These are phyloP conservation scores for Diaphora mendica DNA, from an alignment of 2,888 invertebrate genomes.

Conservation along the genomic window DNA sequence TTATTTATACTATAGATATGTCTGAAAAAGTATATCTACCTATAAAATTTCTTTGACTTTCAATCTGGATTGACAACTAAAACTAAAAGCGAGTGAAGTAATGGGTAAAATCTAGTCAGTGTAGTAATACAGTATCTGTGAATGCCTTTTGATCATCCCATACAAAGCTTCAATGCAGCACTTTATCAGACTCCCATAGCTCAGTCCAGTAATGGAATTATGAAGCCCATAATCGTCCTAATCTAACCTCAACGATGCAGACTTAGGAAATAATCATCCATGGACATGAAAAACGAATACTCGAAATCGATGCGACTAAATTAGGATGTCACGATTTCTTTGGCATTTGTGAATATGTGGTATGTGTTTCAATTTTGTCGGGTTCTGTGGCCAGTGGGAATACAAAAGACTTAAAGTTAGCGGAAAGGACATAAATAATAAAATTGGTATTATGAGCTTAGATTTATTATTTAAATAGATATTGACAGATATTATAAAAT, in stretches of 20 bases:
- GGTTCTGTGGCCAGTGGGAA: slow-evolving; percentile 53
- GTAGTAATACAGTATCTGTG: neutral
- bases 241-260: slow-evolving; percentile 66
- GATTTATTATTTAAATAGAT: neutral
- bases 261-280: slow-evolving; percentile 61
- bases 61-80: too few relatives aligned
- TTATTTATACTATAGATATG: too few relatives aligned
- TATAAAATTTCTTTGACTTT: too few relatives aligned
- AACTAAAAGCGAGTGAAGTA: neutral
- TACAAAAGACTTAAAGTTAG: slow-evolving; percentile 40
- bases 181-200: slow-evolving; percentile 27
- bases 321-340: slow-evolving; percentile 48
- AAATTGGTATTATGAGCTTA: neutral
- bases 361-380: slow-evolving; percentile 59
- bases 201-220: slow-evolving; percentile 64
- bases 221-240: slow-evolving; percentile 64
- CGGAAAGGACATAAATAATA: neutral
- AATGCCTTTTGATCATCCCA: neutral
- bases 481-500: neutral
- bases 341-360: slow-evolving; percentile 33
- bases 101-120: neutral
- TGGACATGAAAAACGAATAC: slow-evolving; percentile 50
- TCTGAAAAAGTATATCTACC: too few relatives aligned
- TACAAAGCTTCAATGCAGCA: neutral
- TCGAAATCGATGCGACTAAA: slow-evolving; percentile 43